phyloP scores from a whole-genome alignment of 2,797 vertebrate genomes.

The Chrysolophus pictus region DNA sequence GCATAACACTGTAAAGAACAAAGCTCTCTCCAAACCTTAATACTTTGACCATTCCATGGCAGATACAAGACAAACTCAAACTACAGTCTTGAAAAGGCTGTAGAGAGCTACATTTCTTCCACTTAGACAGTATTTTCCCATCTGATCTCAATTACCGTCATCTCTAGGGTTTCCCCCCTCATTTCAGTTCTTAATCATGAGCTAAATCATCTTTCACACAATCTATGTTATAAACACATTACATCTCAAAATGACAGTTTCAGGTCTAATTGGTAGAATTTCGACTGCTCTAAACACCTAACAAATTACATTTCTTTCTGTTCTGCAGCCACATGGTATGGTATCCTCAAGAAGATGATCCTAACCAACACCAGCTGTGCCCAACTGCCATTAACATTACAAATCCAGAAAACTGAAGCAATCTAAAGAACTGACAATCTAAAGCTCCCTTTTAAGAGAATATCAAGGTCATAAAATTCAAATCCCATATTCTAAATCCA shows the following conservation, averaged over 20 bases:
- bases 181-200: conserved; percentile 5
- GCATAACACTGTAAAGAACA: neutral
- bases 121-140: neutral
- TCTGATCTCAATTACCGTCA: conserved; percentile 19
- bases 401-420: neutral
- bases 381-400: neutral
- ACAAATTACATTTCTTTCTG: neutral
- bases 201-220: conserved; percentile 3
- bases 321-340: neutral
- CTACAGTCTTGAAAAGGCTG: neutral
- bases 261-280: conserved; percentile 25
- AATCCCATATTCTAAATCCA: conserved; percentile 43
- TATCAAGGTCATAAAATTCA: conserved; percentile 54
- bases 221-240: conserved; percentile 1
- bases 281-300: conserved; percentile 1
- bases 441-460: conserved; percentile 35
- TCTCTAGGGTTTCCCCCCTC: neutral
- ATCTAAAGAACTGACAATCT: conserved; percentile 9
- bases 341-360: conserved; percentile 10
- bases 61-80: neutral
- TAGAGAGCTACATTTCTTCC: neutral
- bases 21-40: neutral
- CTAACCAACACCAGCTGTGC: conserved; percentile 26
- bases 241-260: neutral
- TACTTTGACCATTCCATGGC: neutral